Percentiles rank a stretch among this genome's conserved stretches.
phyloP scores from a whole-genome alignment of 2,797 vertebrate genomes.

The Dendrocincla fuliginosa region DNA sequence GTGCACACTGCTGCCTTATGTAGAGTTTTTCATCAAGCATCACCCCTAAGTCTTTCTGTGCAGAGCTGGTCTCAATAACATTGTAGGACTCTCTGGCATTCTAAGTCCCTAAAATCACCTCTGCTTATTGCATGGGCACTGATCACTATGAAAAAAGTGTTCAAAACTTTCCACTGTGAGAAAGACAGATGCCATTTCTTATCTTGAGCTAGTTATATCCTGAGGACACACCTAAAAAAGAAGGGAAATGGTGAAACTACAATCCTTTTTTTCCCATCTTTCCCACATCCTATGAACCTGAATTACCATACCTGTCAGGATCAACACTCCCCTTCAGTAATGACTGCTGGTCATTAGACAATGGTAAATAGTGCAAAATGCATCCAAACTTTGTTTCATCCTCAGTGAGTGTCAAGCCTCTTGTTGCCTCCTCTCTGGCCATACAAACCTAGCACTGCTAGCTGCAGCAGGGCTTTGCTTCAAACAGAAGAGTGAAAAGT shows the following conservation, averaged over 20 bases:
- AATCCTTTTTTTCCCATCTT: not conserved
- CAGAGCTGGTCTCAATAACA: not conserved
- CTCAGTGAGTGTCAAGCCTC: not conserved
- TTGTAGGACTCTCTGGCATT: not conserved
- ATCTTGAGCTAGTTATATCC: not conserved
- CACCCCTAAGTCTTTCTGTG: rapidly evolving
- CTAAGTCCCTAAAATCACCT: not conserved
- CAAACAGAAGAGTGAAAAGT: not conserved
- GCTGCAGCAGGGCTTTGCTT: not conserved
- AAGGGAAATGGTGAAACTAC: not conserved
- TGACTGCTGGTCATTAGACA: not conserved
- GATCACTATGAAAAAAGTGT: not conserved
- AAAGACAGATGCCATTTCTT: not conserved
- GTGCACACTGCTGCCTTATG: not conserved
- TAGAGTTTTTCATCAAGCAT: not conserved
- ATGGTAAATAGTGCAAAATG: not conserved
- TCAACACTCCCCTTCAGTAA: not conserved
- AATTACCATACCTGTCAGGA: not conserved
- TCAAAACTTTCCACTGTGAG: not conserved
- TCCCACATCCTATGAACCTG: not conserved
- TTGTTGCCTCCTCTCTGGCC: not conserved
- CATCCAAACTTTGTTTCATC: not conserved
- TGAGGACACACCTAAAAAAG: not conserved
- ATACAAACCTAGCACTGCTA: not conserved
- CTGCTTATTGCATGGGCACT: not conserved